A percentile compares a stretch with the other conserved stretches of the same genome.
These are phyloP conservation scores for Lycodopsis pacificus DNA, from an alignment of 2,797 vertebrate genomes.

Conservation along the genomic window DNA sequence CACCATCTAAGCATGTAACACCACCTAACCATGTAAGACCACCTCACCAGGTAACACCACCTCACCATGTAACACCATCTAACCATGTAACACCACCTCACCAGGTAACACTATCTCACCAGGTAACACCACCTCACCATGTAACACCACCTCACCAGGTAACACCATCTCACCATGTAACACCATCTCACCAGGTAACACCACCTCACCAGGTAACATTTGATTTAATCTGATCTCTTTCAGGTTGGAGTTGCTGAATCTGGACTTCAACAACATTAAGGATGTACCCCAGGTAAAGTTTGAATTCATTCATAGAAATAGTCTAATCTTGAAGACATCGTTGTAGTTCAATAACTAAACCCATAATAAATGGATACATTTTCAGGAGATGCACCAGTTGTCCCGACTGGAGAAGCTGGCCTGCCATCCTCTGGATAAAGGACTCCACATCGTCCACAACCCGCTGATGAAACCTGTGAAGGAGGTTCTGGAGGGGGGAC, in stretches of 20 bases:
- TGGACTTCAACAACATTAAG: constrained; percentile 91
- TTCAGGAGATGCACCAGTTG: constrained; percentile 88
- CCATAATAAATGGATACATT: neutral
- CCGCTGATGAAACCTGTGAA: constrained; percentile 90
- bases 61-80: too few species aligned
- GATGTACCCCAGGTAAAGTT: constrained; percentile 83
- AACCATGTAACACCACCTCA: too few species aligned
- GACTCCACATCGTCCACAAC: constrained; percentile 92
- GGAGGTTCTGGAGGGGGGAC: constrained; percentile 88
- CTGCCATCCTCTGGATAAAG: constrained; percentile 93
- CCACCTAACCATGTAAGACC: too few species aligned
- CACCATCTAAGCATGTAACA: too few species aligned
- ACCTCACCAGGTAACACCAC: too few species aligned
- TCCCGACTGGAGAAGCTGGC: constrained; percentile 86
- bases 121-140: too few species aligned
- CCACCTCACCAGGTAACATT: too few species aligned
- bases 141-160: too few species aligned
- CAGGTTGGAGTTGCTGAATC: constrained; percentile 89
- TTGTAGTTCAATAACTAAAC: neutral
- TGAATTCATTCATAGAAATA: neutral
- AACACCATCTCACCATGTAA: too few species aligned
- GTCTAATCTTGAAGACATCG: too few species aligned
- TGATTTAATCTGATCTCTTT: constrained; percentile 1
- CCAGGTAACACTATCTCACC: too few species aligned
- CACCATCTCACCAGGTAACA: too few species aligned